Evolutionary conservation across 2,888 invertebrate species (phyloP).

Genomic region (Hetaerina titia): DNA sequence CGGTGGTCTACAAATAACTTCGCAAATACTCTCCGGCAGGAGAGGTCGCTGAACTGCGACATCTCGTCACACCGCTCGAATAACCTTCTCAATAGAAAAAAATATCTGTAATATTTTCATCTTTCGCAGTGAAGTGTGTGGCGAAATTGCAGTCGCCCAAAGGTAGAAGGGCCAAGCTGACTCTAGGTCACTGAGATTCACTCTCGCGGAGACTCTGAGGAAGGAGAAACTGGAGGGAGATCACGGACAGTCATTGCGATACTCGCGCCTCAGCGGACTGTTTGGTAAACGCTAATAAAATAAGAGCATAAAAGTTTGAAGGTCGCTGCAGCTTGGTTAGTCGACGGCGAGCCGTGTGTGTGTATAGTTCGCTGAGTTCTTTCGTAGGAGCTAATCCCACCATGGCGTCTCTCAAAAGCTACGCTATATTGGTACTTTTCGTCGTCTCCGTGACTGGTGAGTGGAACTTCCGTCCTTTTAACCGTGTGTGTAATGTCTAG

Average conservation of each 20-base stretch:
- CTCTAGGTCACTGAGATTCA: too few relatives aligned
- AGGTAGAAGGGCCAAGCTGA: too few relatives aligned
- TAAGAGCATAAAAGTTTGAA: neutral
- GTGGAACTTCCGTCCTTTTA: neutral
- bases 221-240: neutral
- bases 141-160: neutral
- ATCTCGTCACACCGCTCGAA: neutral
- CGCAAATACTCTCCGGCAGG: too few relatives aligned
- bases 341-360: neutral
- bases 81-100: neutral
- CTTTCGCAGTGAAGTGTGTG: neutral
- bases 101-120: neutral
- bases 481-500: too few relatives aligned
- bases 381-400: neutral
- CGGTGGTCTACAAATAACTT: too few relatives aligned
- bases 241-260: neutral
- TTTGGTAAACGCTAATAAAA: neutral
- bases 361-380: neutral
- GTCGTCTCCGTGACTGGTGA: neutral
- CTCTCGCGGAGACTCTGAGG: too few relatives aligned
- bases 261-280: neutral
- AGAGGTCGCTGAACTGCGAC: neutral
- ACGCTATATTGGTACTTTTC: neutral
- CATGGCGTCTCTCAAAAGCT: neutral
- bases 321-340: neutral